These are phyloP conservation scores for Trichogramma pretiosum DNA, from an alignment of 1,140 invertebrate species.

Conservation along the genomic window DNA sequence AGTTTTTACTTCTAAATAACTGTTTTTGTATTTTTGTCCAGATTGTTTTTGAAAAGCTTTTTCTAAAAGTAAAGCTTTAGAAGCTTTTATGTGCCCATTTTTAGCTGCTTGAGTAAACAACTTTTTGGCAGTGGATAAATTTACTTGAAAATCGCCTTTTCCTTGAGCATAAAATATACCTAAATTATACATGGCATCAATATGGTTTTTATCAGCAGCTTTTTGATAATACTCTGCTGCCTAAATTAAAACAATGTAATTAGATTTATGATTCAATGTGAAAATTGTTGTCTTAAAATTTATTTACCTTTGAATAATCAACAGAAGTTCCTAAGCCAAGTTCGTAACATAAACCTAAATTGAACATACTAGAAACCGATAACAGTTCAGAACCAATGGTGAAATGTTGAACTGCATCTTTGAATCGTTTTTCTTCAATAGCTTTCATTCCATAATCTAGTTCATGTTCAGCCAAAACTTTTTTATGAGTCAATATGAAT, in stretches of 20 bases:
- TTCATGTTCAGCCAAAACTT: constrained; percentile 36
- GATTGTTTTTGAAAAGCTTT: constrained; percentile 11
- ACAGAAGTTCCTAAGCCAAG: constrained; percentile 50
- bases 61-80: constrained; percentile 41
- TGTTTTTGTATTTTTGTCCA: neutral
- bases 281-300: no score
- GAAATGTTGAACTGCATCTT: constrained; percentile 41
- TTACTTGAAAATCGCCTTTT: constrained; percentile 44
- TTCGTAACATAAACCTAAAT: constrained; percentile 55
- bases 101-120: constrained; percentile 50
- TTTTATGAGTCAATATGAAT: constrained; percentile 26
- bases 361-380: constrained; percentile 51
- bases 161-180: constrained; percentile 57
- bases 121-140: constrained; percentile 41
- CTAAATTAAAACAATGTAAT: constrained; percentile 33
- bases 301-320: constrained; percentile 46
- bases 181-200: constrained; percentile 55
- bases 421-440: constrained; percentile 32
- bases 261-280: constrained; percentile 11
- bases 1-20: neutral
- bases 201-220: constrained; percentile 50
- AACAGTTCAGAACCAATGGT: constrained; percentile 46
- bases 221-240: constrained; percentile 52
- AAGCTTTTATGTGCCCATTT: constrained; percentile 50
- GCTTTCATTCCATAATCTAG: constrained; percentile 36